Conservation (phyloP, 2,888 invertebrate genomes). For the Tromatobia lineatoria region DNA sequence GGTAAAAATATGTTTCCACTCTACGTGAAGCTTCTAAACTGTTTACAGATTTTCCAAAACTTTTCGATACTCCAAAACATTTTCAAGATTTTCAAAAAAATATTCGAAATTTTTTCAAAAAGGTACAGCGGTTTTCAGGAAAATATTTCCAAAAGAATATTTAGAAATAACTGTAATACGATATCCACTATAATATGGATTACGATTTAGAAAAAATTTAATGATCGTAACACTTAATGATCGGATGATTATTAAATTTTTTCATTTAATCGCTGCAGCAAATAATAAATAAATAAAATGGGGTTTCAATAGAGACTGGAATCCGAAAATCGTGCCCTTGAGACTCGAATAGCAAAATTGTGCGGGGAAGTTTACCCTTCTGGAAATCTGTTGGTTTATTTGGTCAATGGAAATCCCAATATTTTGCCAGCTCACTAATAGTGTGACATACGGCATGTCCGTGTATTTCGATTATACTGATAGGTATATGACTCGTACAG, state of each 20-base stretch:
- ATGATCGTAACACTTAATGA: no score
- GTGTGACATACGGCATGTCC: conserved; percentile 78
- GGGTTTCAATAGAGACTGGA: neutral
- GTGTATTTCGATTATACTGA: conserved; percentile 31
- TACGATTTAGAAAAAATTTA: no score
- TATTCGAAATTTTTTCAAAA: no score
- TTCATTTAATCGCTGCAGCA: neutral
- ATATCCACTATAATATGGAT: no score
- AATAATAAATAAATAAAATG: neutral
- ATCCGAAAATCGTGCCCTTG: neutral
- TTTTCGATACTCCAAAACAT: no score
- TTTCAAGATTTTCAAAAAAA: no score
- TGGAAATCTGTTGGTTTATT: conserved; percentile 74
- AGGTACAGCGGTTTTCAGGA: no score
- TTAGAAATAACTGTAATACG: no score
- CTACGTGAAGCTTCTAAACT: no score
- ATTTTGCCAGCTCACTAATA: conserved; percentile 82
- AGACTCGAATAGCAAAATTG: conserved; percentile 20
- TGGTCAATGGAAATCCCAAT: conserved; percentile 78
- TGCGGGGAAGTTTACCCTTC: conserved; percentile 38
- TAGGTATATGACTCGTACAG: neutral
- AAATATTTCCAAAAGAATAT: no score
- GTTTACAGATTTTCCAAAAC: no score
- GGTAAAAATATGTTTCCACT: no score
- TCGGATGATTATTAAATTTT: neutral